Percentiles rank a stretch among this genome's conserved stretches.
phyloP scores from a whole-genome alignment of 2,797 vertebrate species.

The Spondyliosoma cantharus region DNA sequence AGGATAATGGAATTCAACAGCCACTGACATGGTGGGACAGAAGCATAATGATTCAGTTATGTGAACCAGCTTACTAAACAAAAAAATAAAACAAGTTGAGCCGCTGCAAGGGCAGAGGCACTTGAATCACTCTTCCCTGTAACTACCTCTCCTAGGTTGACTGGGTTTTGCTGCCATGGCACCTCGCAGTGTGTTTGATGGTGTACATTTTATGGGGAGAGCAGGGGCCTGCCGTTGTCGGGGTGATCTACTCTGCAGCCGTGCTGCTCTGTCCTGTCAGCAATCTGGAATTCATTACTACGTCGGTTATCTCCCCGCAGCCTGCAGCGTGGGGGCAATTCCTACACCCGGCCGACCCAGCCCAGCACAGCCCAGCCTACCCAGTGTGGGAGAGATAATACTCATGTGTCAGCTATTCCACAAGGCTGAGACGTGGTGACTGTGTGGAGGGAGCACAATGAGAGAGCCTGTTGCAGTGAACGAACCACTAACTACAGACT shows the following conservation, averaged over 20 bases:
- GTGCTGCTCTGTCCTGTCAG: conserved; percentile 83
- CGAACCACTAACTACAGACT: conserved; percentile 74
- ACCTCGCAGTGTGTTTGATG: conserved; percentile 75
- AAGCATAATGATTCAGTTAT: conserved; percentile 68
- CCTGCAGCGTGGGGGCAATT: conserved; percentile 85
- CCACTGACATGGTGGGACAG: conserved; percentile 39
- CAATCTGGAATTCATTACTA: conserved; percentile 91
- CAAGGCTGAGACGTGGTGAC: conserved; percentile 74
- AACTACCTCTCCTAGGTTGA: conserved; percentile 70
- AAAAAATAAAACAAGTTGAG: conserved; percentile 48
- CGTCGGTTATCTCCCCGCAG: conserved; percentile 89
- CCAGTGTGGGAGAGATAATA: conserved; percentile 76
- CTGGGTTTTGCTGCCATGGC: conserved; percentile 76
- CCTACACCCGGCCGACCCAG: conserved; percentile 77
- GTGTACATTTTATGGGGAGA: conserved; percentile 76
- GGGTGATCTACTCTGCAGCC: conserved; percentile 78
- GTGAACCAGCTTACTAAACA: conserved; percentile 72
- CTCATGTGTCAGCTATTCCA: conserved; percentile 88
- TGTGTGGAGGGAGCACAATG: conserved; percentile 68
- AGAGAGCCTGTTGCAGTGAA: conserved; percentile 75
- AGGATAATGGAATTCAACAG: conserved; percentile 63
- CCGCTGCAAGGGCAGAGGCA: conserved; percentile 50
- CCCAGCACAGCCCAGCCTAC: conserved; percentile 75
- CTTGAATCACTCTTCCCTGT: conserved; percentile 66
- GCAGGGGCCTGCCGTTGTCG: conserved; percentile 74